A percentile compares a stretch with the other conserved stretches of the same genome.
Evolutionary conservation across 2,113 vertebrate species (phyloP).

Genomic region (Cyphomyrus discorhynchus): DNA sequence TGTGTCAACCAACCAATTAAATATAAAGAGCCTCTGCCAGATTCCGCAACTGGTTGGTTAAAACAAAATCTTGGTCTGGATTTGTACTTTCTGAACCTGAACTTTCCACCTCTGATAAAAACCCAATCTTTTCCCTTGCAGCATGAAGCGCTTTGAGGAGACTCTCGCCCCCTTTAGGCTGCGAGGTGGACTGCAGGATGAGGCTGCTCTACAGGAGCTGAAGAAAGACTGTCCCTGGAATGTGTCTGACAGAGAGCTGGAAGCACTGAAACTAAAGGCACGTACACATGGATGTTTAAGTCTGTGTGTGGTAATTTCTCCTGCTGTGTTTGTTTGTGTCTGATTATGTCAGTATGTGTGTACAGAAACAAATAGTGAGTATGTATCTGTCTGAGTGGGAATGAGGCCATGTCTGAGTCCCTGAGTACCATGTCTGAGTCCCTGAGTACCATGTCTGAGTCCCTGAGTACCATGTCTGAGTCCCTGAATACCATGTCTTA

Average conservation of each 20-base stretch:
- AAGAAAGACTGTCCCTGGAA: slow-evolving; percentile 43
- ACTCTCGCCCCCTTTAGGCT: slow-evolving; percentile 53
- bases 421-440: not conserved
- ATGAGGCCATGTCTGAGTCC: not conserved
- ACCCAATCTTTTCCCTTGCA: slow-evolving; percentile 22
- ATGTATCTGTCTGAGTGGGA: not conserved
- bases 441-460: no score
- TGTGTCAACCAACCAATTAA: not conserved
- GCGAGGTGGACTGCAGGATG: slow-evolving; percentile 46
- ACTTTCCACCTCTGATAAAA: not conserved
- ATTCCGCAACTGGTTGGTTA: not conserved
- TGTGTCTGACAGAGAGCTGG: slow-evolving; percentile 55
- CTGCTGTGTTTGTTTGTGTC: not conserved
- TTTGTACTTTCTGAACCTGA: not conserved
- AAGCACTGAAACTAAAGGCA: slow-evolving; percentile 55
- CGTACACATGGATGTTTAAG: not conserved
- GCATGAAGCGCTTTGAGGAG: slow-evolving; percentile 57
- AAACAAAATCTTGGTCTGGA: not conserved
- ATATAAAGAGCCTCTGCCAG: not conserved
- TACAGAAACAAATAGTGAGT: not conserved
- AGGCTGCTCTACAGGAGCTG: slow-evolving; percentile 23
- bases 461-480: not conserved
- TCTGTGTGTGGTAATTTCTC: not conserved
- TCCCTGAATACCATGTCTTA: not conserved
- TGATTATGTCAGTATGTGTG: not conserved